Conservation (phyloP, 2,113 vertebrate species). For the Centropus unirufus region DNA sequence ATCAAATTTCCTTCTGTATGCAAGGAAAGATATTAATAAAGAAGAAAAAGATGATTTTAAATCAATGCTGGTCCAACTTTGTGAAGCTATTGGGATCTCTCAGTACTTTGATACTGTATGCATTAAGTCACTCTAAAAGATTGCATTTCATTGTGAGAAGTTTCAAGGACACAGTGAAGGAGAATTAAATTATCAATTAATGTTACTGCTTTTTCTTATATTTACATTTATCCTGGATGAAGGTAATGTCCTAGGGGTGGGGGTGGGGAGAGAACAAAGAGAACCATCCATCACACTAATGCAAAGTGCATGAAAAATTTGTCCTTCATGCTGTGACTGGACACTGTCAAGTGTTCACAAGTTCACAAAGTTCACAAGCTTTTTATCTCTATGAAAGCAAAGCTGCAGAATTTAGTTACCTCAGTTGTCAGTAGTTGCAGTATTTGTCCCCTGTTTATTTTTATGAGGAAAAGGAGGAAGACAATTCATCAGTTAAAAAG, state of each 20-base stretch:
- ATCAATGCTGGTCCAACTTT: slow-evolving; percentile 57
- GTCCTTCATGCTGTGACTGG: slow-evolving; percentile 66
- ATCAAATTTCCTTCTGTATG: slow-evolving; percentile 22
- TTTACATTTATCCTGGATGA: slow-evolving; percentile 75
- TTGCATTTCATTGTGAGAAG: slow-evolving; percentile 48
- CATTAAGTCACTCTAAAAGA: slow-evolving; percentile 61
- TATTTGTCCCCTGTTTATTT: slow-evolving; percentile 54
- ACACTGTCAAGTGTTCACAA: slow-evolving; percentile 47
- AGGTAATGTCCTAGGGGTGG: slow-evolving; percentile 48
- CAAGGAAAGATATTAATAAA: slow-evolving; percentile 19
- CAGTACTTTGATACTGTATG: slow-evolving; percentile 17
- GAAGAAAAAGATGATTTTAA: slow-evolving; percentile 5
- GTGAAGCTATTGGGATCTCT: slow-evolving; percentile 33
- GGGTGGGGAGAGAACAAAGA: background rate
- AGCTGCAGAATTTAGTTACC: slow-evolving; percentile 3
- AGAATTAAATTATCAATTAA: slow-evolving; percentile 73
- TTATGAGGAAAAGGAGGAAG: slow-evolving; percentile 54
- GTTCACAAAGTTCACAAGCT: slow-evolving; percentile 10
- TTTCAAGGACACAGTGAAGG: slow-evolving; percentile 75
- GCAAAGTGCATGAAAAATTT: slow-evolving; percentile 65
- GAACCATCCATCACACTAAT: slow-evolving; percentile 64
- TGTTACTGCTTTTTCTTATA: slow-evolving; percentile 65
- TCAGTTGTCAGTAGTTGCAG: slow-evolving; percentile 4
- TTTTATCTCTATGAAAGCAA: slow-evolving; percentile 45
- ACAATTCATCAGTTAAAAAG: slow-evolving; percentile 56